Evolutionary conservation across 2,797 vertebrate genomes (phyloP).

Genomic region (Siniperca scherzeri): DNA sequence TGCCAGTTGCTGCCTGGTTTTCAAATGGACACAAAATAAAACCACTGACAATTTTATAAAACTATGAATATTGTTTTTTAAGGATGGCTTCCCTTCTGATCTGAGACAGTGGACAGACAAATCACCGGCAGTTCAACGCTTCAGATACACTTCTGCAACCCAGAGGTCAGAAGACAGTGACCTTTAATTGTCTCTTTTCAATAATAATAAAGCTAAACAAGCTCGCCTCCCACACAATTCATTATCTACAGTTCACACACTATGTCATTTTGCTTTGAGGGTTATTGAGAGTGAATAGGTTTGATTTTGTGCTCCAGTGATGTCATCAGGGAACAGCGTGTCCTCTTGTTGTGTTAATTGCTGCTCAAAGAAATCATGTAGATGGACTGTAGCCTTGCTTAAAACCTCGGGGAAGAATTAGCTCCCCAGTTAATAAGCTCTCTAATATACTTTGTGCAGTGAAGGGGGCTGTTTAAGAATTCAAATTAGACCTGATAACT

Average conservation of each 20-base stretch:
- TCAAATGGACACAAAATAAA: neutral
- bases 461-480: slow-evolving; percentile 36
- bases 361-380: slow-evolving; percentile 54
- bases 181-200: slow-evolving; percentile 8
- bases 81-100: slow-evolving; percentile 57
- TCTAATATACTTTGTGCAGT: slow-evolving; percentile 36
- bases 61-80: slow-evolving; percentile 26
- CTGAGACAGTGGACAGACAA: slow-evolving; percentile 49
- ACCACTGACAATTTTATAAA: neutral
- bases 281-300: slow-evolving; percentile 26
- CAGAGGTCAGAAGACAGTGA: slow-evolving; percentile 82
- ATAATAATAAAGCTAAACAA: slow-evolving; percentile 7
- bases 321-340: slow-evolving; percentile 38
- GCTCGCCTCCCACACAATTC: slow-evolving; percentile 15
- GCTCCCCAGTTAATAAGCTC: slow-evolving; percentile 41
- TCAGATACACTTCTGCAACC: slow-evolving; percentile 82
- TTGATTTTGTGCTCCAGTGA: slow-evolving; percentile 47
- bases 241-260: slow-evolving; percentile 11
- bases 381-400: slow-evolving; percentile 37
- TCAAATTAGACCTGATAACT: slow-evolving; percentile 42
- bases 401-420: slow-evolving; percentile 46
- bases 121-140: slow-evolving; percentile 54
- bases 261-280: slow-evolving; percentile 35
- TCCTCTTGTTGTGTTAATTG: slow-evolving; percentile 58
- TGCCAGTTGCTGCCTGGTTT: neutral